A percentile compares a stretch with the other conserved stretches of the same genome.
These are phyloP conservation scores for Trachops cirrhosus DNA, from an alignment of 2,797 vertebrate species.

Conservation along the genomic window DNA sequence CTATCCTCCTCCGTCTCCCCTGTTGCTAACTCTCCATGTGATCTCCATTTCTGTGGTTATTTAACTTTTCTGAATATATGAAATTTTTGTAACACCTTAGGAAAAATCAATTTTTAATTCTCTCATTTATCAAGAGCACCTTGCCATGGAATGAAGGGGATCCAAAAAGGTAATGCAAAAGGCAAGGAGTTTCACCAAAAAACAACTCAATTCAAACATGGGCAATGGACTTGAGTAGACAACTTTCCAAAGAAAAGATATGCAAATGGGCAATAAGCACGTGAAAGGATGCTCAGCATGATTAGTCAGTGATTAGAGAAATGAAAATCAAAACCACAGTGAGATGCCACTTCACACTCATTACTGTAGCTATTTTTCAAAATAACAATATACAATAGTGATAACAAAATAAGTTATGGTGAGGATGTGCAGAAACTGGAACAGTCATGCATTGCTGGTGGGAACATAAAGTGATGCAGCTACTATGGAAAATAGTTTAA, in stretches of 20 bases:
- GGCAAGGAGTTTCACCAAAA: not conserved
- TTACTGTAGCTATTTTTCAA: not conserved
- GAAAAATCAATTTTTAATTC: not conserved
- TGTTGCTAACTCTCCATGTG: too few species aligned
- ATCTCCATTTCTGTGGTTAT: not conserved
- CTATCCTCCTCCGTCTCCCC: too few species aligned
- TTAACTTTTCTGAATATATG: conserved; percentile 11
- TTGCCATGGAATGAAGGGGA: not conserved
- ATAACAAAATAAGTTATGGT: not conserved
- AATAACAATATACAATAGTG: not conserved
- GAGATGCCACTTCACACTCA: not conserved
- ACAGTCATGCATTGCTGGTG: not conserved
- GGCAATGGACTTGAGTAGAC: not conserved
- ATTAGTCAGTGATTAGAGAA: not conserved
- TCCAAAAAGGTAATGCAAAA: not conserved
- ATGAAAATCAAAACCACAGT: not conserved
- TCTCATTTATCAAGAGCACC: not conserved
- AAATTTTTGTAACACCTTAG: not conserved
- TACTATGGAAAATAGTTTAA: not conserved
- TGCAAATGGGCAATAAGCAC: not conserved
- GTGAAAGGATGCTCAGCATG: not conserved
- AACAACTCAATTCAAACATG: not conserved
- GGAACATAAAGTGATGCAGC: not conserved
- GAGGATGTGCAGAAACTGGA: not conserved
- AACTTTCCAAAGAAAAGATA: not conserved